Percentiles rank a stretch among this genome's conserved stretches.
These are phyloP conservation scores for Pollenia amentaria DNA, from an alignment of 2,888 invertebrate species.

Conservation along the genomic window DNA sequence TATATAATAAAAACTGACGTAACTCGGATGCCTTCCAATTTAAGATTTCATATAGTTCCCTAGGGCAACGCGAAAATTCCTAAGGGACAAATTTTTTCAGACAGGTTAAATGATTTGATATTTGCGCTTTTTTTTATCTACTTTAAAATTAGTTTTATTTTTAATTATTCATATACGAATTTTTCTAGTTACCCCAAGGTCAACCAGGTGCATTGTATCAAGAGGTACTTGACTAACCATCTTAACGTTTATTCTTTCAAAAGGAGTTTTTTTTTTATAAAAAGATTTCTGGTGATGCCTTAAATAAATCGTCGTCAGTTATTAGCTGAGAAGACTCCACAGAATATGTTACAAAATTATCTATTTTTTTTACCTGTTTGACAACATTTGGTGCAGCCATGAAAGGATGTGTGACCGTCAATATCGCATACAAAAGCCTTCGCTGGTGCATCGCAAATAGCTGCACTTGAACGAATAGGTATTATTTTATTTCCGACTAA, in stretches of 20 bases:
- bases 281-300: slow-evolving; percentile 31
- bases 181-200: too few relatives aligned
- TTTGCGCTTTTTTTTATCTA: slow-evolving; percentile 13
- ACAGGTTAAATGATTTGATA: slow-evolving; percentile 4
- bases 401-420: slow-evolving; percentile 11
- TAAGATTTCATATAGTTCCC: slow-evolving; percentile 32
- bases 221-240: slow-evolving; percentile 42
- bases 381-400: slow-evolving; percentile 38
- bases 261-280: slow-evolving; percentile 40
- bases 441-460: slow-evolving; percentile 35
- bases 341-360: slow-evolving; percentile 22
- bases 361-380: slow-evolving; percentile 20
- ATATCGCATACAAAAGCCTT: slow-evolving; percentile 43
- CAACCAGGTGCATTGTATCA: slow-evolving; percentile 41
- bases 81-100: slow-evolving; percentile 19
- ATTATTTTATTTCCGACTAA: too few relatives aligned
- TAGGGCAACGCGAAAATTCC: slow-evolving; percentile 23
- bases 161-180: too few relatives aligned
- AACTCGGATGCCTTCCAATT: slow-evolving; percentile 47
- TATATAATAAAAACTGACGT: too few relatives aligned
- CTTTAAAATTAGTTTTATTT: slow-evolving; percentile 34
- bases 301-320: slow-evolving; percentile 32
- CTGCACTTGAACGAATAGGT: slow-evolving; percentile 8
- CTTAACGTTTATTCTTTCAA: slow-evolving; percentile 39
- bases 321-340: slow-evolving; percentile 15